Base-by-base conservation (phyloP, 1,140 invertebrate species). In the Zaprionus lachaisei region DNA sequence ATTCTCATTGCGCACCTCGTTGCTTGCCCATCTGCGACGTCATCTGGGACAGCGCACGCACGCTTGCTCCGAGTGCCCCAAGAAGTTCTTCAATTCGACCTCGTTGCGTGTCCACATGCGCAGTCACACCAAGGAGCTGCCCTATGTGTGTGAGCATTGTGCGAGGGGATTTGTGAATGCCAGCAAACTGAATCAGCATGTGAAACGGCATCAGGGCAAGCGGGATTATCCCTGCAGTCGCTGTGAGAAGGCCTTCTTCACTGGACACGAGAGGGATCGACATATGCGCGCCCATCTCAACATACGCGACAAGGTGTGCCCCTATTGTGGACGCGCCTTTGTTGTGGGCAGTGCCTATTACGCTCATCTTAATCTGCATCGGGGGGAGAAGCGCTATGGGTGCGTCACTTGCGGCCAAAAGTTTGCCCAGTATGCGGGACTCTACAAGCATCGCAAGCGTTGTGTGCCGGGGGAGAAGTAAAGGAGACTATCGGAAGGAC, bases 221-320 rank as follows among this genome's bases (percentile, higher is more conserved):
- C 96, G 96, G 60, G 96, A 96, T 12, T 95, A 95, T 75, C 94
- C 95, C 0, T 97, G 96, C 81, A 94, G 95, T 31, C 92, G 94
- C 2, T 96, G 96, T 79, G 94, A 94, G 2, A 95, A 96, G 92
- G 94, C 94, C 2, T 96, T 96, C 79, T 92, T 92, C 28, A 94
- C 91, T 5, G 80, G 80, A 12, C 86, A 91, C 54, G 87, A 90
- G 14, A 54, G 89, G 2, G 83, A 92, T 28, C 74, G 84, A 0
- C 92, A 92, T 22, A 38, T 78, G 54, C 71, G 84, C 7, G 72
- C 78, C 11, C 92, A 92, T 65, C 68, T 91, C 14, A 92, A 92
- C 54, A 91, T 92, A 11, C 69, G 92, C 6, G 91, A 92, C 55
- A 87, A 92, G 51, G 68, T 90, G 0, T 92, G 92, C 63, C 94